Evolutionary conservation across 2,797 vertebrate species (phyloP), one percentile per base, ranked within the genome.

Genomic region (Sebastolobus altivelis): DNA sequence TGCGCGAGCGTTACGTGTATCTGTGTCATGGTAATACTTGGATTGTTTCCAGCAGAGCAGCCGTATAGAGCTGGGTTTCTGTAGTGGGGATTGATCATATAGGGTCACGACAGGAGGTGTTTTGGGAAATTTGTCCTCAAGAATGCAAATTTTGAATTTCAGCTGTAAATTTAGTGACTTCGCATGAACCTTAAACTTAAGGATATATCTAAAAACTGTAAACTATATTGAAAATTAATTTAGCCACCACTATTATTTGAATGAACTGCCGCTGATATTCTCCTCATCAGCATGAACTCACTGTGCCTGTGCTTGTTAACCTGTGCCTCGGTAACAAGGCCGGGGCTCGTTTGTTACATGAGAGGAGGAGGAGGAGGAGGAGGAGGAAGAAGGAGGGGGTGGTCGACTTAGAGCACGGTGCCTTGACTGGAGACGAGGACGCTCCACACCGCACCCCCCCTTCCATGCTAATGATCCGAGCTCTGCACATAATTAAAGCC

Each of bases 401-500:
- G 90, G 87, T 88, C 65, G 90, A 85, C 87, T 86, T 27, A 1
- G 85, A 89, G 92, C 87, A 74, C 78, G 3, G 87, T 82, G 88
- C 86, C 91, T 93, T 87, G 84, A 93, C 92, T 93, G 88, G 88
- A 91, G 92, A 93, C 81, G 83, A 85, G 87, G 89, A 85, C 66
- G 77, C 83, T 86, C 79, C 82, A 66, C 65, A 58, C 80, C 33
- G 83, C 85, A 70, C 87, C 87, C 89, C 83, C 87, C 82, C 84
- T n/a, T 92, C 90, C 92, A 92, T 94, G 91, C 92, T 95, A 95
- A 95, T 92, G 91, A 94, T 90, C 89, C 59, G 43, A 84, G 90
- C 80, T 91, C 91, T 80, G 85, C 92, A 90, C 93, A 92, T 94
- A 95, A 95, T 96, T 95, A 95, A 94, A 92, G 93, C 80, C 88